phyloP scores from a whole-genome alignment of 2,797 vertebrate species.

The Gouania willdenowi region DNA sequence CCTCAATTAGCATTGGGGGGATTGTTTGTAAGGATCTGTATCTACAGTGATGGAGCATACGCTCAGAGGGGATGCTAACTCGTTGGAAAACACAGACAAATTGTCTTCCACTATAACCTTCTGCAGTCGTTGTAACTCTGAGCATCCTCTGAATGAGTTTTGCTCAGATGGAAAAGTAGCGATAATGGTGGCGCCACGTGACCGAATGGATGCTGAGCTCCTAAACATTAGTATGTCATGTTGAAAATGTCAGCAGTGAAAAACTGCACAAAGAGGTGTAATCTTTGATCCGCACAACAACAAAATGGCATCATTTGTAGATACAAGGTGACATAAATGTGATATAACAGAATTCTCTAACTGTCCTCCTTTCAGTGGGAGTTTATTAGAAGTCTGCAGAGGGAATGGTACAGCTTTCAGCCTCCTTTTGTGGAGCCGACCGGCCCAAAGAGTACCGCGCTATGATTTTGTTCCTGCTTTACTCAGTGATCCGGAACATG shows the following conservation, averaged over 20 bases:
- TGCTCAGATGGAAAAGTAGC: constrained; percentile 43
- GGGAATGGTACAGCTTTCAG: constrained; percentile 30
- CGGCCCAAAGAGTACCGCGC: constrained; percentile 52
- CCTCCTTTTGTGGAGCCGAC: constrained; percentile 43
- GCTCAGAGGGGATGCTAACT: constrained; percentile 66
- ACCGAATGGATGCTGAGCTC: constrained; percentile 48
- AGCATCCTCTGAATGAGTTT: constrained; percentile 57
- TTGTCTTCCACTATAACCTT: constrained; percentile 63
- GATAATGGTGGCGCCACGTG: constrained; percentile 56
- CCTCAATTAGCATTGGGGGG: constrained; percentile 80
- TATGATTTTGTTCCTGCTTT: constrained; percentile 59
- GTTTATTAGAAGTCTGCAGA: constrained; percentile 54
- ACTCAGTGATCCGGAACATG: constrained; percentile 66
- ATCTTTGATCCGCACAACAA: constrained; percentile 55
- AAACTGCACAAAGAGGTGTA: constrained; percentile 23
- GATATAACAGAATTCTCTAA: constrained; percentile 41
- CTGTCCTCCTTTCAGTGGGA: constrained; percentile 28
- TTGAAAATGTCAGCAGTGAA: constrained; percentile 24
- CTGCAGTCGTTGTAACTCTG: constrained; percentile 53
- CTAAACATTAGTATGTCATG: constrained; percentile 27
- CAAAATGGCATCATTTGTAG: constrained; percentile 49
- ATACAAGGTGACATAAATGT: constrained; percentile 47
- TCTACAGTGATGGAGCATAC: constrained; percentile 73
- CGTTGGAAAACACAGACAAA: constrained; percentile 71
- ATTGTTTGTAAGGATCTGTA: constrained; percentile 75